Evolutionary conservation across 2,113 vertebrate genomes (phyloP), one percentile per base, ranked within the genome.

Genomic region (Forbesichthys papilliferus): DNA sequence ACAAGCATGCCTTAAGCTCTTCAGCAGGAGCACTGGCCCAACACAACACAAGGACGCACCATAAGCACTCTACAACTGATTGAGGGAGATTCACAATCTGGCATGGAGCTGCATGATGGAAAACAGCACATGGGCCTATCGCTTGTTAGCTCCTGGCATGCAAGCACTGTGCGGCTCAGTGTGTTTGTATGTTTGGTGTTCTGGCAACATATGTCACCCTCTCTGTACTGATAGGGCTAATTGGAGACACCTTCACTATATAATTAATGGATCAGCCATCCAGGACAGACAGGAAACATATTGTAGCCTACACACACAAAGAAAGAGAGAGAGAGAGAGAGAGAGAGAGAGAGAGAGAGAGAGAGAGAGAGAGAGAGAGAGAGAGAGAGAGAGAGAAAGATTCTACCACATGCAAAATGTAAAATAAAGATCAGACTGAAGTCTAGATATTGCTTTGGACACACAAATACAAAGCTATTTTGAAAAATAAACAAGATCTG

Each of bases 11-110:
- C 79, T 84, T 89, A 89, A 92, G 83, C 87, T 84, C 75, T 85
- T 85, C 82, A 79, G 78, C 84, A 77, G 79, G 86, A 68, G 52
- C 74, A 83, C 75, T 72, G 79, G 78, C 84, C 64, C 55, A 83
- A 71, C 79, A 71, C 72, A 79, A 78, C 78, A 66, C 73, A 4
- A 68, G 48, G 57, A 77, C 71, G 84, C 74, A 78, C 69, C 83
- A 74, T 73, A 68, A 58, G 78, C 81, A 71, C 79, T 81, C 75
- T 36, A 64, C 84, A 84, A 82, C 82, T 81, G 80, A 86, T 86
- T 84, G 65, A 77, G 73, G 76, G 80, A 89, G 82, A 88, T 86
- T 88, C 87, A 87, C 79, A 88, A 80, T 83, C 76, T 85, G 89
- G 80, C 83, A 80, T 79, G 75, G 72, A 78, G 87, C 77, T 63